A percentile compares a stretch with the other conserved stretches of the same genome.
Conservation (phyloP, 2,113 vertebrate species). For the Dasyprocta punctata region DNA sequence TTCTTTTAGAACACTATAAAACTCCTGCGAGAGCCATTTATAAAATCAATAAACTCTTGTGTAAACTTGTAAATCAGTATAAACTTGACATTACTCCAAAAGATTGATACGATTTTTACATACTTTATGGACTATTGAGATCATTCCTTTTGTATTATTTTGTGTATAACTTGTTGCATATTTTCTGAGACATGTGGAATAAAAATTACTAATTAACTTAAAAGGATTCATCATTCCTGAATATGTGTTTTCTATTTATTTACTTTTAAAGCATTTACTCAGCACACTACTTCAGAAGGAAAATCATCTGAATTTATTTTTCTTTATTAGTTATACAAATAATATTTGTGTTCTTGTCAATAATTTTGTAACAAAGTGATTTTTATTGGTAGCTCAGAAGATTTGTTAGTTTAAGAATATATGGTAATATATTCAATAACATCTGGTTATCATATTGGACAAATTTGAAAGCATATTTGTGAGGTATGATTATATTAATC, state of each 20-base stretch:
- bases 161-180: not conserved
- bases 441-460: not conserved
- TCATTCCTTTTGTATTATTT: not conserved
- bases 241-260: not conserved
- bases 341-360: not conserved
- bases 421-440: not conserved
- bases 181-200: not conserved
- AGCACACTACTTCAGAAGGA: not conserved
- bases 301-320: constrained; percentile 19
- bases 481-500: not conserved
- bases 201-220: constrained; percentile 53
- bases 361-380: not conserved
- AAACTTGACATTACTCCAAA: constrained; percentile 62
- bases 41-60: constrained; percentile 69
- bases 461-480: not conserved
- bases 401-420: not conserved
- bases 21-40: constrained; percentile 59
- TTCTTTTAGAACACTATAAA: constrained; percentile 61
- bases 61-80: constrained; percentile 61
- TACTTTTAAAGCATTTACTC: constrained; percentile 15
- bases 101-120: constrained; percentile 64
- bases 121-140: constrained; percentile 56
- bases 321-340: constrained; percentile 21
- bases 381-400: not conserved
- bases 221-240: not conserved